Percentiles rank a stretch among this genome's conserved stretches.
Conservation (phyloP, 2,797 vertebrate genomes). For the Varecia variegata region DNA sequence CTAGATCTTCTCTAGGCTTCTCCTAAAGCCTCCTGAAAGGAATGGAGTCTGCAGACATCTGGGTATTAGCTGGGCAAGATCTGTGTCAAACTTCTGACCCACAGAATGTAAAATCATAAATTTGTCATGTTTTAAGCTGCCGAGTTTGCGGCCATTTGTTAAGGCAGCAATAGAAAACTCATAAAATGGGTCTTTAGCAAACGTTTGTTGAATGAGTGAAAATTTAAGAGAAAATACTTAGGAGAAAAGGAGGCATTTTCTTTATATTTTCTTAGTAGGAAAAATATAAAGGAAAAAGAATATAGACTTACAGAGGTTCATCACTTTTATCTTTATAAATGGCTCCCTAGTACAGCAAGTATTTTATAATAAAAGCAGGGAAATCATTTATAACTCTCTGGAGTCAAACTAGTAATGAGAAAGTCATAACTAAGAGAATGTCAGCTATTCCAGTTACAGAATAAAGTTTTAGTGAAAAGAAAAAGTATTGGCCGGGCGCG, state of each 20-base stretch:
- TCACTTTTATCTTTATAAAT: background rate
- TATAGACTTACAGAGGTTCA: background rate
- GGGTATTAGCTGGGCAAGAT: background rate
- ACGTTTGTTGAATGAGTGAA: background rate
- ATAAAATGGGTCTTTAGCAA: background rate
- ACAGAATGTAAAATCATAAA: background rate
- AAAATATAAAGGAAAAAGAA: background rate
- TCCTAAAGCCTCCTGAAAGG: background rate
- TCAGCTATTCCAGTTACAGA: background rate
- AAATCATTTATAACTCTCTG: background rate
- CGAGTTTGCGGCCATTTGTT: background rate
- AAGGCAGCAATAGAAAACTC: background rate
- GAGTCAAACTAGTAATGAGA: background rate
- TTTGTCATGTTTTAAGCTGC: background rate
- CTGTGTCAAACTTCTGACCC: background rate
- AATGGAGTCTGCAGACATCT: background rate
- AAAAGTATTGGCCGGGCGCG: too few species aligned
- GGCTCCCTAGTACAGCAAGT: background rate
- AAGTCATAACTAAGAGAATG: background rate
- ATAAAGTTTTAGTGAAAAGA: background rate
- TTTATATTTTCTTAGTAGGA: background rate
- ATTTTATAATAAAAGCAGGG: background rate
- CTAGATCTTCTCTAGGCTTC: background rate
- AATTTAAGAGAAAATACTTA: background rate
- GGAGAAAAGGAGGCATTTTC: background rate